phyloP scores from a whole-genome alignment of 2,888 invertebrate species.

The Leptinotarsa haldemani region DNA sequence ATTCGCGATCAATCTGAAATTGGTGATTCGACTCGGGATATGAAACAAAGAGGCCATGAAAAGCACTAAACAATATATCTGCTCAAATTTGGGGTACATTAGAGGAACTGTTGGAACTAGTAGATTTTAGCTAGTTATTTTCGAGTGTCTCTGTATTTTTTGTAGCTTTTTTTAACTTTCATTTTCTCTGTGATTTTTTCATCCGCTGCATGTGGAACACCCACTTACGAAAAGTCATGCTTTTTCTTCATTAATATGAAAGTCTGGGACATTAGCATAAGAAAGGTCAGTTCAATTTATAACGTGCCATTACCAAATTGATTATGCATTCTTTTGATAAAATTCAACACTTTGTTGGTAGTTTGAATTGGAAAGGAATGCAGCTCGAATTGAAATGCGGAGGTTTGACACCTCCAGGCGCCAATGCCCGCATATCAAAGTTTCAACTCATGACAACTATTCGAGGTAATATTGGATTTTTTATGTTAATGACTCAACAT shows the following conservation, averaged over 20 bases:
- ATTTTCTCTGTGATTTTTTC: too few species aligned
- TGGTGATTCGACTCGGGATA: too few species aligned
- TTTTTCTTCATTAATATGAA: slow-evolving; percentile 16
- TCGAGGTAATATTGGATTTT: slow-evolving; percentile 21
- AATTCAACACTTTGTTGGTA: slow-evolving; percentile 34
- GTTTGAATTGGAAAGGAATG: slow-evolving; percentile 41
- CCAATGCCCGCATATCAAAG: slow-evolving; percentile 39
- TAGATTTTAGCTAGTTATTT: too few species aligned
- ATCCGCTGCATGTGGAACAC: not conserved
- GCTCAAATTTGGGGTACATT: too few species aligned
- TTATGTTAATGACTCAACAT: slow-evolving; percentile 19
- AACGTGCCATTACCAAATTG: slow-evolving; percentile 30
- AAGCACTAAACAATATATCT: too few species aligned
- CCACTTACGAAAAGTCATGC: slow-evolving; percentile 13
- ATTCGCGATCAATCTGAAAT: too few species aligned
- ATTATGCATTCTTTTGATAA: slow-evolving; percentile 24
- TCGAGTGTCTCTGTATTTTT: too few species aligned
- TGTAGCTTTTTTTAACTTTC: too few species aligned
- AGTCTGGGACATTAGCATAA: slow-evolving; percentile 21
- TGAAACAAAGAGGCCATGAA: too few species aligned
- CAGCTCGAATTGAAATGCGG: slow-evolving; percentile 42
- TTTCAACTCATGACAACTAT: slow-evolving; percentile 31
- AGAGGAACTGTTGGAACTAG: too few species aligned
- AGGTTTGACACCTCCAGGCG: slow-evolving; percentile 43
- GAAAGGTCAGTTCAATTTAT: slow-evolving; percentile 32